Evolutionary conservation across 2,113 vertebrate genomes (phyloP).

Genomic region (Fregata magnificens): DNA sequence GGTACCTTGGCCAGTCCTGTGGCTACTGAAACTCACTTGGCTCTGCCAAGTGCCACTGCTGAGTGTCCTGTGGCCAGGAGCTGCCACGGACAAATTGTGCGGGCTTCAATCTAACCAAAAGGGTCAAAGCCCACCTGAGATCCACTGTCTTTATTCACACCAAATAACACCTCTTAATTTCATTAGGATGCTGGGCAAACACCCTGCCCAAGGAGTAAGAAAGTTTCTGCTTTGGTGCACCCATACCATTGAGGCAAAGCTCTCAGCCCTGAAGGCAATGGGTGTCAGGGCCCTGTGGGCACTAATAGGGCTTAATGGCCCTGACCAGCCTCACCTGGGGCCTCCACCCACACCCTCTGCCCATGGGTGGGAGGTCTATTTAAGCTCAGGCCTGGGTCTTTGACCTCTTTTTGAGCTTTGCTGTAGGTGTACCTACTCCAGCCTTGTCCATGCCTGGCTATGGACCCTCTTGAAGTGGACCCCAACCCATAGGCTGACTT

Average conservation of each 20-base stretch:
- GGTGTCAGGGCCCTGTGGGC: background rate
- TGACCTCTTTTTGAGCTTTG: background rate
- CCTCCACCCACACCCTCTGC: background rate
- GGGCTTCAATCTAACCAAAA: background rate
- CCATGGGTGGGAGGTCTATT: background rate
- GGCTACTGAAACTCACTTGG: background rate
- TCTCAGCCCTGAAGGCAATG: background rate
- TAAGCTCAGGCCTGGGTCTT: background rate
- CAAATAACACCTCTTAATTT: background rate
- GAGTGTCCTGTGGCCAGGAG: too few relatives aligned
- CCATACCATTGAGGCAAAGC: too few relatives aligned
- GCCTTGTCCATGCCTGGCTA: background rate
- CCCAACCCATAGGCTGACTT: background rate
- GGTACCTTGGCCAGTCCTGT: background rate
- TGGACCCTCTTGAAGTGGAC: background rate
- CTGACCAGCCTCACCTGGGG: background rate
- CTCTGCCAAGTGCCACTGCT: too few relatives aligned
- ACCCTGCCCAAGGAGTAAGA: background rate
- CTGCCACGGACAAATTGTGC: background rate
- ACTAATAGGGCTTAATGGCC: background rate
- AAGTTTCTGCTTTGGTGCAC: background rate
- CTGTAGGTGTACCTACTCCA: fast-evolving
- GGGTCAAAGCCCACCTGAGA: background rate
- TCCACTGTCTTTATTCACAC: background rate
- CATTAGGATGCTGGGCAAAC: background rate